These are phyloP conservation scores for Saiga tatarica DNA, from an alignment of 2,113 vertebrate genomes.

Conservation along the genomic window DNA sequence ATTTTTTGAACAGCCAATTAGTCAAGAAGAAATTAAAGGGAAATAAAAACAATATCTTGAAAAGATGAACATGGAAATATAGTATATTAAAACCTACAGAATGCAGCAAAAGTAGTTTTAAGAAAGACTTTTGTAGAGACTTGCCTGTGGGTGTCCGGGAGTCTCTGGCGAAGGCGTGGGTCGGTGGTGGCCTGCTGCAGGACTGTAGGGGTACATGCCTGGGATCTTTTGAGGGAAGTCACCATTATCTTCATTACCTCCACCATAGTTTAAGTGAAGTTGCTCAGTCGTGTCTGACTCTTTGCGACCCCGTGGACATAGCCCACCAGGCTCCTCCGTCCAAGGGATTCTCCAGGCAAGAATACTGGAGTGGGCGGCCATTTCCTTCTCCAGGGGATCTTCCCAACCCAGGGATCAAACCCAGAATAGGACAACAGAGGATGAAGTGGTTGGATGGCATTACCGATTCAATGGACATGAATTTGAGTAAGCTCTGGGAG, in stretches of 20 bases:
- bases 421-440: background rate
- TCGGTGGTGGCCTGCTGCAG: background rate
- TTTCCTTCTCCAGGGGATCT: no score
- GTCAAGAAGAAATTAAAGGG: background rate
- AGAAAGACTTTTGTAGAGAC: background rate
- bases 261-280: background rate
- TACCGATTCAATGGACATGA: background rate
- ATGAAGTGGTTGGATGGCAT: background rate
- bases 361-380: no score
- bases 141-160: background rate
- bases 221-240: background rate
- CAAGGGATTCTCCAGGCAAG: no score
- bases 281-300: rapidly evolving
- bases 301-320: no score
- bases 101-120: background rate
- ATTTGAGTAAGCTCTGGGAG: background rate
- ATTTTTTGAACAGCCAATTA: background rate
- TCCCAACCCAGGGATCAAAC: no score
- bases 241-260: background rate
- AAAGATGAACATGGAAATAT: background rate
- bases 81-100: background rate
- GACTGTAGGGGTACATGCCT: background rate
- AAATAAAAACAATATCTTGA: background rate
- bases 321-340: no score
- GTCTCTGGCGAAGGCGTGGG: rapidly evolving